These are phyloP conservation scores for Lepeophtheirus salmonis DNA, from an alignment of 1,140 invertebrate genomes.

Conservation along the genomic window DNA sequence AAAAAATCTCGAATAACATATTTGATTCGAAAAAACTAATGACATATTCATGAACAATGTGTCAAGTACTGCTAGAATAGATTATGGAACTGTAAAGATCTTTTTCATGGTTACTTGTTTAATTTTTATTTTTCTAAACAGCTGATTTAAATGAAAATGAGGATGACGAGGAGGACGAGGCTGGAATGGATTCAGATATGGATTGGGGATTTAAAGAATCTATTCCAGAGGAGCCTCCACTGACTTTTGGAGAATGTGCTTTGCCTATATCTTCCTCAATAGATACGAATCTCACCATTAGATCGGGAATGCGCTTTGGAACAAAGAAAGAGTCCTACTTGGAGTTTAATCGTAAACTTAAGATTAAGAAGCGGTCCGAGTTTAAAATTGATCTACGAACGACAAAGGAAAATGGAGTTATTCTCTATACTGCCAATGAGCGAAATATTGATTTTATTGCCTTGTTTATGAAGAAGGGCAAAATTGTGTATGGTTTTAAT, in stretches of 20 bases:
- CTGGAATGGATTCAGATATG: background rate
- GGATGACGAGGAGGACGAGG: background rate
- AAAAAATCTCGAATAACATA: no score
- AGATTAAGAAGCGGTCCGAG: slow-evolving; percentile 43
- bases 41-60: no score
- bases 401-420: slow-evolving; percentile 48
- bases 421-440: slow-evolving; percentile 56
- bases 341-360: slow-evolving; percentile 41
- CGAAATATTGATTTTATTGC: slow-evolving; percentile 53
- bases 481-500: slow-evolving; percentile 47
- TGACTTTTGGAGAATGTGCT: slow-evolving; percentile 29
- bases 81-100: no score
- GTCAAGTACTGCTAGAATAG: no score
- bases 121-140: no score
- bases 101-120: no score
- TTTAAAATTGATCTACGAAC: slow-evolving; percentile 68
- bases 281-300: slow-evolving; percentile 27
- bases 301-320: slow-evolving; percentile 34
- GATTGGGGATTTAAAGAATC: background rate
- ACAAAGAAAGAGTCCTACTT: slow-evolving; percentile 46
- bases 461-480: slow-evolving; percentile 56
- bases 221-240: slow-evolving; percentile 5
- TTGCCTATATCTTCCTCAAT: slow-evolving; percentile 29
- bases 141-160: background rate
- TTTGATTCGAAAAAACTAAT: no score